Base-by-base conservation (phyloP, 1,140 invertebrate species). In the Hydropsyche tenuis region DNA sequence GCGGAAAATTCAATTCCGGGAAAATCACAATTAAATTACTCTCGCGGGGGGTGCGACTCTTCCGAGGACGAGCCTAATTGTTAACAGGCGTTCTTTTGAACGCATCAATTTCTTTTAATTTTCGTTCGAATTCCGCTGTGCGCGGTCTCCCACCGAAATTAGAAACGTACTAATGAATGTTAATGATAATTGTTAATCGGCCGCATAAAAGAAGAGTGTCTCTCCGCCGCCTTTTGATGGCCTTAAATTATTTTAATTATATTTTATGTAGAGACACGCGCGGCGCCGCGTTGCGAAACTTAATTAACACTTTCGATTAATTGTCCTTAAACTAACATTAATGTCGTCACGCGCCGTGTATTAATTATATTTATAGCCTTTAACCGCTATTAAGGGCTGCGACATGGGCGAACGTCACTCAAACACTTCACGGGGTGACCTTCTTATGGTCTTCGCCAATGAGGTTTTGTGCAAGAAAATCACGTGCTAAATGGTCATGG, bases 121-220 rank as follows among this genome's bases (percentile, higher is more conserved):
- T 27, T n/a, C 12, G 48, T 37, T 37, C 30, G 30, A 37, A 37
- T 9, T 37, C 3, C 11, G 14, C 20, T 23, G 45, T n/a, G n/a
- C 62, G 20, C 62, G 62, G 27, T 3, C 14, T 23, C 30, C 14
- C 63, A 6, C 22, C 46, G n/a, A 56, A 70, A 70, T 70, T 70
- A 70, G 68, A 56, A 70, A 70, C 51, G 51, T 70, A 30, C 68
- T 76, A 76, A 76, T 76, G 75, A 69, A 76, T 76, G 75, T 73
- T 76, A 69, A 76, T 76, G 75, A 71, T 76, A 71, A 73, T 76
- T 76, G 75, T 76, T 76, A 76, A 76, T 76, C 73, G 72, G 11
- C 56, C 56, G 45, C 72, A 71, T 76, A 70, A 76, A 76, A 76
- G 75, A 76, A 76, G 69, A 76, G 64, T 76, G 71, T 73, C 75